Evolutionary conservation across 2,113 vertebrate species (phyloP).

Genomic region (Corydoras maculifer): DNA sequence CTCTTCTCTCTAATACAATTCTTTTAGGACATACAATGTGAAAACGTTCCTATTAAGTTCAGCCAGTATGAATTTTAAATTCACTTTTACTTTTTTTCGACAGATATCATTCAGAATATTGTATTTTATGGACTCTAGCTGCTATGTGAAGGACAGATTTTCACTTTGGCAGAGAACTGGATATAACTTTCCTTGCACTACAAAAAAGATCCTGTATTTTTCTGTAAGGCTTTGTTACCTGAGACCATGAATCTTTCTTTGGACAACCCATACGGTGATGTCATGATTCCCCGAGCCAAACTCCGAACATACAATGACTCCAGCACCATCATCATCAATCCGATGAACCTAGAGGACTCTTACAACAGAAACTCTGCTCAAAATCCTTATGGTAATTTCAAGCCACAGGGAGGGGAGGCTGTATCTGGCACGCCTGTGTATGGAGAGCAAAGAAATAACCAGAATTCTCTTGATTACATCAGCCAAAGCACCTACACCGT

Average conservation of each 20-base stretch:
- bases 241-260: constrained; percentile 63
- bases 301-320: constrained; percentile 50
- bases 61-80: no score
- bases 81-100: neutral
- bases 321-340: constrained; percentile 56
- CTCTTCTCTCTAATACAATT: no score
- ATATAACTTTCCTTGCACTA: neutral
- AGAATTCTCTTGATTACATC: constrained; percentile 41
- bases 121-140: no score
- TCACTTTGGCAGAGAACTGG: neutral
- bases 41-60: no score
- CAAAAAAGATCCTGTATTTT: no score
- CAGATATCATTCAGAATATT: constrained; percentile 1
- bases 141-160: neutral
- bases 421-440: constrained; percentile 49
- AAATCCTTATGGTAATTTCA: constrained; percentile 62
- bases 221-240: no score
- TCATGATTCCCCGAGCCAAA: constrained; percentile 69
- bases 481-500: constrained; percentile 25
- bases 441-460: constrained; percentile 30
- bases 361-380: constrained; percentile 45
- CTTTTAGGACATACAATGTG: no score
- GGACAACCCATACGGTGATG: constrained; percentile 66
- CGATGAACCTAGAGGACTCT: constrained; percentile 35
- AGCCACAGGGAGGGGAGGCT: constrained; percentile 37